phyloP scores from a whole-genome alignment of 1,140 invertebrate genomes.

The Drosophila lowei region DNA sequence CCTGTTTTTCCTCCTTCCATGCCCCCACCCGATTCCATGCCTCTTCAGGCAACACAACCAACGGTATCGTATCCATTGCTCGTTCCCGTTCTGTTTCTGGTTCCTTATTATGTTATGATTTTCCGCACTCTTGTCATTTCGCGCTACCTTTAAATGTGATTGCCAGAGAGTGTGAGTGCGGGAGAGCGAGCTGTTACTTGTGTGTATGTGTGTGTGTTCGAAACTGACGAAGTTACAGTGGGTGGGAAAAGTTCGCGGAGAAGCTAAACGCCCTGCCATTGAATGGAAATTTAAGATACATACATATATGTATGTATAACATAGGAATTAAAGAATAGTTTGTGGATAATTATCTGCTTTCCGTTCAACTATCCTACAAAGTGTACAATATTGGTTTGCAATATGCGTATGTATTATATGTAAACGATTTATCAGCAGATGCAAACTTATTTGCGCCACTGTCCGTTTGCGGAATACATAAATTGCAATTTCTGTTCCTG shows the following conservation, averaged over 20 bases:
- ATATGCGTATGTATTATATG: too few species aligned
- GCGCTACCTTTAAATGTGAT: constrained; percentile 46
- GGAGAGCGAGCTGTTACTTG: not conserved
- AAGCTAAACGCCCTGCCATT: not conserved
- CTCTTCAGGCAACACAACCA: not conserved
- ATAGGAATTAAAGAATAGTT: not conserved
- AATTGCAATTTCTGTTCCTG: constrained; percentile 56
- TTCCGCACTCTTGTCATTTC: constrained; percentile 55
- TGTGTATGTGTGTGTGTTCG: not conserved
- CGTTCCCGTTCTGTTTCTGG: constrained; percentile 58
- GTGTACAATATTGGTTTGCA: too few species aligned
- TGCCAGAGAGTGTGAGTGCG: constrained; percentile 29
- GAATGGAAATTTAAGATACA: not conserved
- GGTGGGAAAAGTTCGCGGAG: constrained; percentile 4
- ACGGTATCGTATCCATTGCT: constrained; percentile 15
- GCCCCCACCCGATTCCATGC: not conserved
- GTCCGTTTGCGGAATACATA: constrained; percentile 53
- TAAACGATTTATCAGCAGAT: not conserved
- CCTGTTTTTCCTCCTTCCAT: constrained; percentile 47
- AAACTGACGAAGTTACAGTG: constrained; percentile 28
- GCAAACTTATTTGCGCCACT: constrained; percentile 33
- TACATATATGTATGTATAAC: too few species aligned
- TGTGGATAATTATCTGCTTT: too few species aligned
- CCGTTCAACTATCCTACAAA: too few species aligned
- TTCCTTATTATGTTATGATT: constrained; percentile 77